Evolutionary conservation across 2,113 vertebrate genomes (phyloP).

Genomic region (Ranitomeya imitator): DNA sequence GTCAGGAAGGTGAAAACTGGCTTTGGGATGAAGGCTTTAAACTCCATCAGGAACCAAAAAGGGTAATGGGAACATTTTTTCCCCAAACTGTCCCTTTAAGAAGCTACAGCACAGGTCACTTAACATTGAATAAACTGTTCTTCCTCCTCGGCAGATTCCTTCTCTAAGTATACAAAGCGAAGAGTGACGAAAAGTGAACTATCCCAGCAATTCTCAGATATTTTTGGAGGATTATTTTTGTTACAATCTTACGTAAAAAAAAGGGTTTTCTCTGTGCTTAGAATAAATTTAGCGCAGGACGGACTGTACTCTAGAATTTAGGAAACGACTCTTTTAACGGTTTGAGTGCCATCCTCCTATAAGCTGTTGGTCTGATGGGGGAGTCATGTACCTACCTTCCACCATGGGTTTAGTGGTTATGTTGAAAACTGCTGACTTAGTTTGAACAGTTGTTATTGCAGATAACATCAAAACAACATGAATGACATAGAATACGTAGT

Average conservation of each 20-base stretch:
- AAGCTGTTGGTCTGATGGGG: neutral
- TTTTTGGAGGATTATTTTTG: conserved; percentile 29
- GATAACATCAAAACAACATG: too few relatives aligned
- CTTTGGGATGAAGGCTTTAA: too few relatives aligned
- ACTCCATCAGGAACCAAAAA: too few relatives aligned
- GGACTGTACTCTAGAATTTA: neutral
- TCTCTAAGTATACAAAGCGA: neutral
- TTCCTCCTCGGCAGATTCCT: neutral
- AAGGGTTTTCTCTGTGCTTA: neutral
- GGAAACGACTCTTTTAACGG: neutral
- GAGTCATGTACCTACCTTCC: neutral
- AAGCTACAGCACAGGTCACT: neutral
- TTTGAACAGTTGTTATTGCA: too few relatives aligned
- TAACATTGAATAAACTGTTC: neutral
- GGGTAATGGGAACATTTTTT: too few relatives aligned
- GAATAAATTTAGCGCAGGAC: conserved; percentile 8
- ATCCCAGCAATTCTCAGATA: neutral
- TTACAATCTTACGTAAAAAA: neutral
- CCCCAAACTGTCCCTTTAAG: neutral
- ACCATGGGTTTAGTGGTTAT: neutral
- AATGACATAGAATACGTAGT: too few relatives aligned
- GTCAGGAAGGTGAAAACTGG: too few relatives aligned
- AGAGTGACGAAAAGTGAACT: neutral
- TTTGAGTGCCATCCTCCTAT: neutral
- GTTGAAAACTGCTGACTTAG: too few relatives aligned